Conservation (phyloP, 1,140 invertebrate species). For the Tetragnatha versicolor region DNA sequence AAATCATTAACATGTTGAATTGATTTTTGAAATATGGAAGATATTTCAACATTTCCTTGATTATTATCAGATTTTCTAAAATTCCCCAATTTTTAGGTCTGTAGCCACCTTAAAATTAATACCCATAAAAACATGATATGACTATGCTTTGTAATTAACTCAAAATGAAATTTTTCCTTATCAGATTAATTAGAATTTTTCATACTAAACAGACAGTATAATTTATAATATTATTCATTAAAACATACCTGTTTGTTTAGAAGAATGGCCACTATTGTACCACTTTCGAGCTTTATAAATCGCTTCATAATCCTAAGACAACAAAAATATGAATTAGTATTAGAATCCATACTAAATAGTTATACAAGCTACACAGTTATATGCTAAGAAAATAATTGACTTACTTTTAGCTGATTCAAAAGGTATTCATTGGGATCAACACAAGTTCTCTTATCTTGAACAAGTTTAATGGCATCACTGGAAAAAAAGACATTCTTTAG, state of each 20-base stretch:
- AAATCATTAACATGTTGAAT: too few relatives aligned
- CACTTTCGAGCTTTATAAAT: slow-evolving; percentile 1
- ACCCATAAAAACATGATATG: too few relatives aligned
- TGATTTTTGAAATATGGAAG: too few relatives aligned
- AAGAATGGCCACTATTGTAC: slow-evolving; percentile 15
- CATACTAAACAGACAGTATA: too few relatives aligned
- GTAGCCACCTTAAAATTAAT: too few relatives aligned
- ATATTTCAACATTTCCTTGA: too few relatives aligned
- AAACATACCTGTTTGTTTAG: neutral
- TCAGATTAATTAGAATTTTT: too few relatives aligned
- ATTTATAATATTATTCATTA: too few relatives aligned
- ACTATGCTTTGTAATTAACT: too few relatives aligned
- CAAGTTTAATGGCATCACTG: neutral
- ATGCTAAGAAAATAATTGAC: neutral
- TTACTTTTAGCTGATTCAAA: slow-evolving; percentile 5
- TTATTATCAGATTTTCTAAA: too few relatives aligned
- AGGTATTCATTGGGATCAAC: neutral
- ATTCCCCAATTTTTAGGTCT: too few relatives aligned
- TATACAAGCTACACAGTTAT: neutral
- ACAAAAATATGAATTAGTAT: neutral
- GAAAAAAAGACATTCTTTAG: neutral
- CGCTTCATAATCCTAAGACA: slow-evolving; percentile 22
- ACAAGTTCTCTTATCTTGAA: neutral
- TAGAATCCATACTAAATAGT: neutral
- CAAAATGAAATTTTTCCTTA: too few relatives aligned